Evolutionary conservation across 35 echinoderm and acorn worm genomes (phyloP).

Genomic region (Eucidaris tribuloides): DNA sequence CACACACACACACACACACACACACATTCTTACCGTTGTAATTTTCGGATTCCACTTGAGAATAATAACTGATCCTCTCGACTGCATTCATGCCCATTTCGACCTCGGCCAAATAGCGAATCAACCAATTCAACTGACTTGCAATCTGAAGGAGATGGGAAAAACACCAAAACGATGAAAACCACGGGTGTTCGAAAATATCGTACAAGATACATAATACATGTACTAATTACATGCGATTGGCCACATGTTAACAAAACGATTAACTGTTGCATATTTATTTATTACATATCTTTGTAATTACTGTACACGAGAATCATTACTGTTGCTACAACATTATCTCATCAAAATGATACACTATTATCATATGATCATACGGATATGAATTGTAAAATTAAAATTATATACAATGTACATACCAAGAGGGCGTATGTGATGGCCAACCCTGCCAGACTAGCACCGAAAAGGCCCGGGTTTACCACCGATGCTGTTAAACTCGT

Average conservation of each 20-base stretch:
- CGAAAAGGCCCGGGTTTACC: neutral
- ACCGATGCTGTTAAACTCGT: neutral
- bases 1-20: too few species aligned
- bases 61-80: constrained; percentile 39
- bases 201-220: neutral
- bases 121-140: neutral
- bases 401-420: neutral
- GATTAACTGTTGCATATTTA: neutral
- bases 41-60: neutral
- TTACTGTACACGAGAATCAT: neutral
- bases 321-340: neutral
- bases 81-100: constrained; percentile 64
- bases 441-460: constrained; percentile 30
- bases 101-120: constrained; percentile 10
- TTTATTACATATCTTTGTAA: neutral
- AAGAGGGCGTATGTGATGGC: constrained; percentile 15
- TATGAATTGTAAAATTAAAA: neutral
- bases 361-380: neutral
- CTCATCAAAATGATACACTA: neutral
- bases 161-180: neutral
- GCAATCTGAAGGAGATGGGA: constrained; percentile 19
- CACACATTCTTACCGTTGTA: constrained; percentile 40
- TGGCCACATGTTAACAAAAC: neutral
- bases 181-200: neutral
- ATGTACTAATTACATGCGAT: neutral